Conservation (phyloP, 1,140 invertebrate species). For the Magallana angulata region DNA sequence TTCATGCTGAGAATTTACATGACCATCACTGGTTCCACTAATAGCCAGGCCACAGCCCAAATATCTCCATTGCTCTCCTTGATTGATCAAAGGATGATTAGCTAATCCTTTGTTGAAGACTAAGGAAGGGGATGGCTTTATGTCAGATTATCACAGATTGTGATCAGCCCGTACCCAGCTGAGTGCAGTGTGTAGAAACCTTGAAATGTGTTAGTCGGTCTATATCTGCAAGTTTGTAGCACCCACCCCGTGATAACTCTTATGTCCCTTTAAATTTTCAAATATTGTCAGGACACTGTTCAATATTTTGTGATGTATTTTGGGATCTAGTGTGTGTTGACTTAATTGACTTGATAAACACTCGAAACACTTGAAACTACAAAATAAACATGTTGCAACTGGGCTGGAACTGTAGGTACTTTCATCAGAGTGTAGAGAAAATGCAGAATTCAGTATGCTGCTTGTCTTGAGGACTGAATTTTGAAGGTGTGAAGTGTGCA, state of each 20-base stretch:
- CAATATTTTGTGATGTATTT: slow-evolving; percentile 28
- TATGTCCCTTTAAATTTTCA: slow-evolving; percentile 36
- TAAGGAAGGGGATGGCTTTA: neutral
- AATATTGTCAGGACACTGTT: slow-evolving; percentile 9
- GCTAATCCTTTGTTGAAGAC: slow-evolving; percentile 17
- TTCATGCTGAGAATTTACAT: slow-evolving; percentile 15
- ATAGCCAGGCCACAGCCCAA: neutral
- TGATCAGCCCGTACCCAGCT: slow-evolving; percentile 9
- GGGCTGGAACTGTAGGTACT: neutral
- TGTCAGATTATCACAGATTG: neutral
- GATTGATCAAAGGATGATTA: slow-evolving; percentile 25
- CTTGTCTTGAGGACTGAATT: neutral
- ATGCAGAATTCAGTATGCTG: neutral
- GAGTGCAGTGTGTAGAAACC: slow-evolving; percentile 28
- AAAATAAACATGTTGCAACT: slow-evolving; percentile 4
- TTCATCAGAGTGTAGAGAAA: neutral
- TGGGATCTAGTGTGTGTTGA: slow-evolving; percentile 18
- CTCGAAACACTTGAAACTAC: neutral
- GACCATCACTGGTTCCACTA: neutral
- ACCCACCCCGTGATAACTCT: neutral
- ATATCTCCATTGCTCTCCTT: neutral
- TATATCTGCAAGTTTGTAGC: neutral
- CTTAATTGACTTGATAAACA: slow-evolving; percentile 32
- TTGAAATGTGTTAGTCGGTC: neutral
- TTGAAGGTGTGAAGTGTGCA: neutral